Evolutionary conservation across 2,797 vertebrate genomes (phyloP).

Genomic region (Bradypus variegatus): DNA sequence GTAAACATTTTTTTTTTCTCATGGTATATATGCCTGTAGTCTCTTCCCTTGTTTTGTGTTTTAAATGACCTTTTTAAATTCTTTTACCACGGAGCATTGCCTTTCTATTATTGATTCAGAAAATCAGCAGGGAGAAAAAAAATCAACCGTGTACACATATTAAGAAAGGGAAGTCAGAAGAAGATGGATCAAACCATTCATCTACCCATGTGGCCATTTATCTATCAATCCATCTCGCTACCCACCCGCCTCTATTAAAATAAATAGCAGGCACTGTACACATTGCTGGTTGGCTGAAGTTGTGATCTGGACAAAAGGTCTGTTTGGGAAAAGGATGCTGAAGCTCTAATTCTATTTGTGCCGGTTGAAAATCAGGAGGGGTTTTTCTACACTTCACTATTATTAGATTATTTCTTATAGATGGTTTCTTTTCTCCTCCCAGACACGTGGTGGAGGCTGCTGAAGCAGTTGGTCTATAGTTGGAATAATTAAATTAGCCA

Average conservation of each 20-base stretch:
- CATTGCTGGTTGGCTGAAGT: constrained; percentile 68
- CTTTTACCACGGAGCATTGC: constrained; percentile 16
- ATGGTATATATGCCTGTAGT: constrained; percentile 34
- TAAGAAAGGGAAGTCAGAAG: constrained; percentile 62
- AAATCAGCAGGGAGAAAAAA: constrained; percentile 44
- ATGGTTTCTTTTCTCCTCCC: constrained; percentile 86
- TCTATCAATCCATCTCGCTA: constrained; percentile 63
- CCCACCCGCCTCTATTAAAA: constrained; percentile 61
- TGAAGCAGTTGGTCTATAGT: constrained; percentile 96
- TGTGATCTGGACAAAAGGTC: constrained; percentile 80
- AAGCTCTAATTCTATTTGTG: constrained; percentile 98
- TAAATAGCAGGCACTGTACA: constrained; percentile 57
- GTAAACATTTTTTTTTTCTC: constrained; percentile 61
- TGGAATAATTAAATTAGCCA: constrained; percentile 97
- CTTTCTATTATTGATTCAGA: constrained; percentile 53
- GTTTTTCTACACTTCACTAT: constrained; percentile 94
- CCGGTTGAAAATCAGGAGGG: constrained; percentile 95
- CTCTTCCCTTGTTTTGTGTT: constrained; percentile 37
- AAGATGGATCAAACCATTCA: constrained; percentile 63
- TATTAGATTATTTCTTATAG: constrained; percentile 98
- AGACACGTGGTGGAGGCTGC: constrained; percentile 98
- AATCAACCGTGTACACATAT: constrained; percentile 60
- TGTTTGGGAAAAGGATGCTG: constrained; percentile 82
- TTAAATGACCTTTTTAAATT: neutral
- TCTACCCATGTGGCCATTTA: constrained; percentile 56